Conservation (phyloP, 1,140 invertebrate genomes). For the Zaprionus africanus region DNA sequence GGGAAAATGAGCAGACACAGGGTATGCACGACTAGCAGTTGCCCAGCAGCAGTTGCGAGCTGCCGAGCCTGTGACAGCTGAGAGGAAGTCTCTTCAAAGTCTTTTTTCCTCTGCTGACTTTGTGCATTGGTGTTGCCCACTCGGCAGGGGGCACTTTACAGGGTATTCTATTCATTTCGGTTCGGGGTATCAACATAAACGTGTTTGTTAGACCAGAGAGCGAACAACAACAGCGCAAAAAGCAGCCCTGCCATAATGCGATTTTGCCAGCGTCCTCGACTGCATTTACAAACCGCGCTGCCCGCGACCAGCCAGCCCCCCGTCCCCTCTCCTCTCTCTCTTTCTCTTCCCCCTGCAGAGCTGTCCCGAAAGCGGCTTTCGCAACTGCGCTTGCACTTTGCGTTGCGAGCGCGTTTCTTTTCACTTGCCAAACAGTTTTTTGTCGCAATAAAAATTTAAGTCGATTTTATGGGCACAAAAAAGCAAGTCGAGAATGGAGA, state of each 20-base stretch:
- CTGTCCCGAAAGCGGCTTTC: not conserved
- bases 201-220: not conserved
- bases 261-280: slow-evolving; percentile 51
- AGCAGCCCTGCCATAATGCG: slow-evolving; percentile 60
- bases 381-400: slow-evolving; percentile 51
- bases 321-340: not conserved
- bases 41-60: not conserved
- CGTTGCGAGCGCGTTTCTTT: slow-evolving; percentile 46
- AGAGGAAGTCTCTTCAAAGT: no score
- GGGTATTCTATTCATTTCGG: slow-evolving; percentile 5
- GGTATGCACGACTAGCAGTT: slow-evolving; percentile 5
- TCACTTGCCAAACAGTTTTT: slow-evolving; percentile 63
- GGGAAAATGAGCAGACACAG: not conserved
- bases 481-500: slow-evolving; percentile 41
- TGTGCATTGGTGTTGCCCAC: not conserved
- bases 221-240: slow-evolving; percentile 1
- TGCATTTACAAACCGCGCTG: slow-evolving; percentile 55
- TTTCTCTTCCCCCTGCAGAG: not conserved
- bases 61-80: not conserved
- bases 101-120: no score
- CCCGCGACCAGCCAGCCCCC: not conserved
- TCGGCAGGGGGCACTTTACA: not conserved
- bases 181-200: slow-evolving; percentile 23
- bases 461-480: slow-evolving; percentile 72
- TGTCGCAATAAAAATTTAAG: slow-evolving; percentile 77